These are phyloP conservation scores for Agraylea sexmaculata DNA, from an alignment of 1,140 invertebrate genomes.

Conservation along the genomic window DNA sequence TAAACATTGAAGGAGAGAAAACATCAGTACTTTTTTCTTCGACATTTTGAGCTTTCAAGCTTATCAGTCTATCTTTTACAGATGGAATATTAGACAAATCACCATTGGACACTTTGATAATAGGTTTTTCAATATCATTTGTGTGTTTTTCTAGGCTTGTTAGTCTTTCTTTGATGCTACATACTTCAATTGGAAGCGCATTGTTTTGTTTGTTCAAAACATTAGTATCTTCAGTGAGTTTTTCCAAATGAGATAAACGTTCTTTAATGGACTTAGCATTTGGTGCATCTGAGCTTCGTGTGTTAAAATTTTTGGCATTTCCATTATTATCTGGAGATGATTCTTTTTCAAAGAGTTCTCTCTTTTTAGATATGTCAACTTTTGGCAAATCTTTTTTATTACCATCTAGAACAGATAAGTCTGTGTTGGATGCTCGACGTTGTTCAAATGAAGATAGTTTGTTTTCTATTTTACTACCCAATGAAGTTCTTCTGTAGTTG, in stretches of 20 bases:
- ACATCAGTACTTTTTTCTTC: slow-evolving; percentile 30
- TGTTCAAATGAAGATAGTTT: slow-evolving; percentile 40
- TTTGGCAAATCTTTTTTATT: slow-evolving; percentile 54
- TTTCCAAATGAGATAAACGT: slow-evolving; percentile 53
- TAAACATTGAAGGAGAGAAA: slow-evolving; percentile 12
- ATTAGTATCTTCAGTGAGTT: slow-evolving; percentile 35
- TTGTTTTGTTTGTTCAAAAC: slow-evolving; percentile 34
- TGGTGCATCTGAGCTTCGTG: slow-evolving; percentile 43
- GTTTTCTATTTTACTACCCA: slow-evolving; percentile 41
- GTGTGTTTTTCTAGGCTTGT: slow-evolving; percentile 50
- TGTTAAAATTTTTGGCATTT: slow-evolving; percentile 24
- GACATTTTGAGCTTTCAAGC: slow-evolving; percentile 42
- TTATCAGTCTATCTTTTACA: slow-evolving; percentile 43
- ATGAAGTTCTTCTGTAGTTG: slow-evolving; percentile 34
- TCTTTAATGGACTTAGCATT: slow-evolving; percentile 59
- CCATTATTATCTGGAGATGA: slow-evolving; percentile 33
- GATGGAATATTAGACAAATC: slow-evolving; percentile 36
- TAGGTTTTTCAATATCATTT: slow-evolving; percentile 35
- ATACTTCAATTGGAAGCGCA: slow-evolving; percentile 48
- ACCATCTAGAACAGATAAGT: slow-evolving; percentile 25
- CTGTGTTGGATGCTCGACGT: slow-evolving; percentile 25
- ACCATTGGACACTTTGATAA: slow-evolving; percentile 38
- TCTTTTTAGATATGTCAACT: slow-evolving; percentile 68
- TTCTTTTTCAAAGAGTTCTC: slow-evolving; percentile 68
- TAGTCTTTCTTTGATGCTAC: slow-evolving; percentile 49